phyloP scores from a whole-genome alignment of 1,140 invertebrate genomes.

The Papilio polytes region DNA sequence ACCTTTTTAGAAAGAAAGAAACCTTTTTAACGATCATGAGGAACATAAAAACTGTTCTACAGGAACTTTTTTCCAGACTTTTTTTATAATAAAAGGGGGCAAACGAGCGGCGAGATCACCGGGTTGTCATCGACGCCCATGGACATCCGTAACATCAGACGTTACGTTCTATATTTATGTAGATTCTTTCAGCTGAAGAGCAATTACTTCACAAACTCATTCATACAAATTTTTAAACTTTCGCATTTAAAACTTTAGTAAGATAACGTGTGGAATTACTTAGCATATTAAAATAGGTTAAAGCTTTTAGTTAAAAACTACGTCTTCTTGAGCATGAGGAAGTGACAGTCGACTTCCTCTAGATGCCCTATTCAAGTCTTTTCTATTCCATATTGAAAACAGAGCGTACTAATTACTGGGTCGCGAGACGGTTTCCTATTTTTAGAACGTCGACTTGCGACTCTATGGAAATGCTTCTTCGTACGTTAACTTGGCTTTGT shows the following conservation, averaged over 20 bases:
- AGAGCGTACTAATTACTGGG: slow-evolving; percentile 21
- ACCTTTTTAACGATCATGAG: no score
- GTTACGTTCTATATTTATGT: no score
- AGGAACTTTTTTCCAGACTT: no score
- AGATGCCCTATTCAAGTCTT: neutral
- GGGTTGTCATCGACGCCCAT: no score
- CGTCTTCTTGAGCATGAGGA: neutral
- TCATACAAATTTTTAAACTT: neutral
- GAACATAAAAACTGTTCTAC: no score
- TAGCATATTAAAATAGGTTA: neutral
- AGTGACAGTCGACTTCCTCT: slow-evolving; percentile 1
- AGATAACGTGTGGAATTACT: neutral
- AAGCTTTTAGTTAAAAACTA: neutral
- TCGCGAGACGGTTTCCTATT: neutral
- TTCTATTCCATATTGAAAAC: slow-evolving; percentile 10
- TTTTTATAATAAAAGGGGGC: no score
- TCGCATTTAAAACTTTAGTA: neutral
- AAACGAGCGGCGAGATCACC: no score
- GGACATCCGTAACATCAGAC: no score
- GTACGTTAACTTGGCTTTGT: slow-evolving; percentile 22
- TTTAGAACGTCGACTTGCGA: slow-evolving; percentile 4
- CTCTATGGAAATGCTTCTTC: slow-evolving; percentile 15
- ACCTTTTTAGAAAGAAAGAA: no score
- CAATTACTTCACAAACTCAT: neutral
- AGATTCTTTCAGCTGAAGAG: no score